phyloP scores from a whole-genome alignment of 1,140 invertebrate genomes.

The Trypoxylus dichotomus region DNA sequence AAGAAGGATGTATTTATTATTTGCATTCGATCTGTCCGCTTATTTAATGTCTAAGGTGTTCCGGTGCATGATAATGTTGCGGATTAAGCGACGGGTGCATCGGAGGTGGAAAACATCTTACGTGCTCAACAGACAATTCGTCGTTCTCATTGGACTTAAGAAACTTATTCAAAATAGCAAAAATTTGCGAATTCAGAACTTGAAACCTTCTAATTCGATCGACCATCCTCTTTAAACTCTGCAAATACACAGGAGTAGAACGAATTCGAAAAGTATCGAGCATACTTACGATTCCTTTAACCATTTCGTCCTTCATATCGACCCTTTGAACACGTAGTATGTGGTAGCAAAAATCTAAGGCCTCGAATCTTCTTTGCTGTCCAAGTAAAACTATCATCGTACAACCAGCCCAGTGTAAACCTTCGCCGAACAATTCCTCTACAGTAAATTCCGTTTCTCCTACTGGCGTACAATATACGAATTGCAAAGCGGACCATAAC shows the following conservation, averaged over 20 bases:
- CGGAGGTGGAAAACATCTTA: constrained; percentile 94
- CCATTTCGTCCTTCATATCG: constrained; percentile 93
- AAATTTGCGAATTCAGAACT: constrained; percentile 98
- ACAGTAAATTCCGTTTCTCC: constrained; percentile 97
- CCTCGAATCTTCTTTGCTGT: constrained; percentile 96
- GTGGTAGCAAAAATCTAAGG: constrained; percentile 98
- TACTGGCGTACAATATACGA: constrained; percentile 97
- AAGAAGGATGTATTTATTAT: background rate
- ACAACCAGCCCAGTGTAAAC: constrained; percentile 98
- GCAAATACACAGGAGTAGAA: constrained; percentile 49
- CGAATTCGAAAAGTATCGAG: constrained; percentile 28
- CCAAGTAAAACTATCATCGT: constrained; percentile 96
- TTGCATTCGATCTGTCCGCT: background rate
- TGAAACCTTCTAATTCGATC: constrained; percentile 97
- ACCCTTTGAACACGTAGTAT: constrained; percentile 94
- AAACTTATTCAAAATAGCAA: constrained; percentile 96
- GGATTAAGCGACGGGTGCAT: constrained; percentile 74
- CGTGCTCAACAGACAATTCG: constrained; percentile 90
- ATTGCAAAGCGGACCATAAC: constrained; percentile 97
- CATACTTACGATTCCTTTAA: constrained; percentile 92
- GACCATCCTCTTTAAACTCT: constrained; percentile 96
- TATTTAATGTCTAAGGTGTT: constrained; percentile 58
- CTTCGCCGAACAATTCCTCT: constrained; percentile 98
- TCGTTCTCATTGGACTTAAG: constrained; percentile 83
- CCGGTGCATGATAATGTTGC: constrained; percentile 65